These are phyloP conservation scores for Frieseomelitta varia DNA, from an alignment of 1,140 invertebrate genomes.

Conservation along the genomic window DNA sequence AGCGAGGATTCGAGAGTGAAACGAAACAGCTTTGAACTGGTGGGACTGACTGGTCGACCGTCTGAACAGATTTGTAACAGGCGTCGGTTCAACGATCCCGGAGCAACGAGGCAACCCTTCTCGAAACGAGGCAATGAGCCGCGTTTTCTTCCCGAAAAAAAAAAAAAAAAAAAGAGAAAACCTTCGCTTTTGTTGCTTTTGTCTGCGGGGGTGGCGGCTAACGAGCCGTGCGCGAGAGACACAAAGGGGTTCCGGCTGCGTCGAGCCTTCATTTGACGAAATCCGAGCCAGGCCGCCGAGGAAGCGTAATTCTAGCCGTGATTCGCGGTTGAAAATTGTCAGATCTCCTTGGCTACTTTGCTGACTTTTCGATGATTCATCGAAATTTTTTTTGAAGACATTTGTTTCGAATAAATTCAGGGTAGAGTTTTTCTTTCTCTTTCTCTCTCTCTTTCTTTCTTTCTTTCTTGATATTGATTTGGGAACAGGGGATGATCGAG, in stretches of 20 bases:
- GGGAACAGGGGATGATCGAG: too few relatives aligned
- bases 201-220: neutral
- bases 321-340: neutral
- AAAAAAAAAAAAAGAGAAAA: too few relatives aligned
- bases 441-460: too few relatives aligned
- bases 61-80: conserved; percentile 25
- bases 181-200: conserved; percentile 9
- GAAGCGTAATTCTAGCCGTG: neutral
- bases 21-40: neutral
- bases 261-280: conserved; percentile 15
- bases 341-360: too few relatives aligned
- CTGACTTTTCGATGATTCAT: too few relatives aligned
- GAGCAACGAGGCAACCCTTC: neutral
- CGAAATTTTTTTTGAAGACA: neutral
- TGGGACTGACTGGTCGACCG: neutral
- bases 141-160: conserved; percentile 13
- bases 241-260: conserved; percentile 21
- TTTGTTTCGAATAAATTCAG: neutral
- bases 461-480: too few relatives aligned
- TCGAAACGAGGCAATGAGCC: conserved; percentile 10
- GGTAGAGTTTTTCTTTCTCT: too few relatives aligned
- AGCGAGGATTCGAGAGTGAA: neutral
- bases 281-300: neutral
- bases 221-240: neutral
- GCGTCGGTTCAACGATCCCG: conserved; percentile 8